A percentile compares a stretch with the other conserved stretches of the same genome.
These are phyloP conservation scores for Cheracebus regulus DNA, from an alignment of 2,797 vertebrate species.

Conservation along the genomic window DNA sequence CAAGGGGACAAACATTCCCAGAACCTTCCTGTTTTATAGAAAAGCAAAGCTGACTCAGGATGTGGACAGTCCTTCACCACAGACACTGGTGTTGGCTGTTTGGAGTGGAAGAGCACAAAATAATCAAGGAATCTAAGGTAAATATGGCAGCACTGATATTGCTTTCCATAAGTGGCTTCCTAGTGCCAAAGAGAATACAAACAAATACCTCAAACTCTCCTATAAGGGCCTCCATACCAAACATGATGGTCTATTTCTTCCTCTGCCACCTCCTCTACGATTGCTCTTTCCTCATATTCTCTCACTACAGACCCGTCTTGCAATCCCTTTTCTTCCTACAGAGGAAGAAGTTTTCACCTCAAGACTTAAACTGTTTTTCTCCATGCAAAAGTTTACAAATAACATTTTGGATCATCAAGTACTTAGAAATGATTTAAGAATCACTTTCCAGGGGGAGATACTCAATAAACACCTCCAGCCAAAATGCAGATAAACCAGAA, in stretches of 20 bases:
- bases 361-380: background rate
- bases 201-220: background rate
- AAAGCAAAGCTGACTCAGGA: background rate
- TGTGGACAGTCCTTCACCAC: background rate
- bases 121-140: background rate
- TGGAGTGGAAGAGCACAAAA: background rate
- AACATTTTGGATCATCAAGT: background rate
- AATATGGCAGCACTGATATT: rapidly evolving
- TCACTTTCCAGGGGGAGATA: background rate
- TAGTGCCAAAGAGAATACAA: background rate
- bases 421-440: background rate
- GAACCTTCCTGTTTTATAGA: background rate
- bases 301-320: background rate
- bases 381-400: background rate
- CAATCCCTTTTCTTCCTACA: background rate
- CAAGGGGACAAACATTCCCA: background rate
- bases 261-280: background rate
- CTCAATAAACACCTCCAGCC: background rate
- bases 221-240: too few species aligned
- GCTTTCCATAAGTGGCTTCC: background rate
- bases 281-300: too few species aligned
- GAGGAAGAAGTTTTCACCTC: background rate
- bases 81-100: background rate
- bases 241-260: background rate
- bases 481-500: background rate